Evolutionary conservation across 2,113 vertebrate species (phyloP).

Genomic region (Ceyx melanurus): DNA sequence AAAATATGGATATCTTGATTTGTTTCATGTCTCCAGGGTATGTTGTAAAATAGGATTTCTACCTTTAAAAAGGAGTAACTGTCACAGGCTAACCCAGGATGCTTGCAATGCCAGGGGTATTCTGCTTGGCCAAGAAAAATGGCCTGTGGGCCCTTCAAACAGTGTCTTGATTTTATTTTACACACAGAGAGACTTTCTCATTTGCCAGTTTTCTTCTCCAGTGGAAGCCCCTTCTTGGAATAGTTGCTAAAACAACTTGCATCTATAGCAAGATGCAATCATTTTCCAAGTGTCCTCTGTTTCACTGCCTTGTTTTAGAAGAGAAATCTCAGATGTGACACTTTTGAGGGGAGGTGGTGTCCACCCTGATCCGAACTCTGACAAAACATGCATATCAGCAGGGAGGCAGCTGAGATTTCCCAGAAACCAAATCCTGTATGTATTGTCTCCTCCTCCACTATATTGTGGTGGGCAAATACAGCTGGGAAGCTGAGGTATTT

Average conservation of each 20-base stretch:
- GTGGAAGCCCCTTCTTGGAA: neutral
- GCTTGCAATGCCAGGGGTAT: neutral
- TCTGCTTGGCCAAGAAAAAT: neutral
- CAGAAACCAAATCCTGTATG: neutral
- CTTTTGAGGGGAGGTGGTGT: neutral
- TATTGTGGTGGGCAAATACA: neutral
- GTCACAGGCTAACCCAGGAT: neutral
- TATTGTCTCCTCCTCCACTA: neutral
- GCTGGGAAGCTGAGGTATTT: conserved; percentile 21
- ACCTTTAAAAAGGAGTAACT: neutral
- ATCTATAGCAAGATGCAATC: neutral
- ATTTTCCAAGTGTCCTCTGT: neutral
- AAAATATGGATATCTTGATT: conserved; percentile 34
- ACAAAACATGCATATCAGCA: neutral
- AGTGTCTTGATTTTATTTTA: neutral
- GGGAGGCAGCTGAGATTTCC: neutral
- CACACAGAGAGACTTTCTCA: neutral
- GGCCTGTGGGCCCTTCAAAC: neutral
- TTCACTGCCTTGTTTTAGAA: neutral
- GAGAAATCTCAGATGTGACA: neutral
- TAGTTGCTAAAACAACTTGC: neutral
- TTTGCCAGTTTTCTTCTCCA: neutral
- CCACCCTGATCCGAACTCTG: neutral
- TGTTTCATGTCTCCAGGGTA: conserved; percentile 1
- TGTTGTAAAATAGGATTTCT: conserved; percentile 14